Conservation (phyloP, 2,797 vertebrate species). For the Luscinia luscinia region DNA sequence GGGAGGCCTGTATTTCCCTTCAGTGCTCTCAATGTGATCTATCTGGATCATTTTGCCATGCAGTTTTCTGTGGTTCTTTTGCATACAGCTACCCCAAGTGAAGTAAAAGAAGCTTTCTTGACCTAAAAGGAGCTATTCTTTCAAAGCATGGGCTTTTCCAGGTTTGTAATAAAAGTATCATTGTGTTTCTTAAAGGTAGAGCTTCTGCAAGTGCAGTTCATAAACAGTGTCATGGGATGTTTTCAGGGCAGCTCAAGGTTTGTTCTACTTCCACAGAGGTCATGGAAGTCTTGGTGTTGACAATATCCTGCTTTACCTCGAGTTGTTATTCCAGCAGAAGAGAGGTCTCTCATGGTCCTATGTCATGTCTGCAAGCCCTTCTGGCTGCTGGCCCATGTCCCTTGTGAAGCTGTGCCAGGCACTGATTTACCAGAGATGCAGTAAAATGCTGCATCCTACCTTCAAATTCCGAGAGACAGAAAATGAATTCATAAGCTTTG, state of each 20-base stretch:
- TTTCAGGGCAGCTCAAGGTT: background rate
- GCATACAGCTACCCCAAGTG: background rate
- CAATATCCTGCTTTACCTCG: background rate
- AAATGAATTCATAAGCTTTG: background rate
- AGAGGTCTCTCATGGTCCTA: background rate
- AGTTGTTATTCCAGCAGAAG: background rate
- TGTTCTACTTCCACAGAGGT: background rate
- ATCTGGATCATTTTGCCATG: background rate
- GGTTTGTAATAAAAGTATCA: background rate
- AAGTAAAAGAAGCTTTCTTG: background rate
- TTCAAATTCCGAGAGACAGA: background rate
- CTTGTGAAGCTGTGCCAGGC: background rate
- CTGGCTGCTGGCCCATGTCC: background rate
- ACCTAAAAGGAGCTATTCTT: background rate
- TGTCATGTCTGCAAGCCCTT: background rate
- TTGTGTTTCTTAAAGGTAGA: background rate
- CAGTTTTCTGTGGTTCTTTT: background rate
- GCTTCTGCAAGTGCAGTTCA: background rate
- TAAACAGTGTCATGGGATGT: background rate
- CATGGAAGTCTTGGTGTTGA: background rate
- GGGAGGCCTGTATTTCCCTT: constrained; percentile 10
- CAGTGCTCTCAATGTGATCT: background rate
- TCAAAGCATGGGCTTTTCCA: background rate
- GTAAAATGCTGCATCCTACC: background rate
- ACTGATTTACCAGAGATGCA: background rate